These are phyloP conservation scores for Falcaria lacertinaria DNA, from an alignment of 2,888 invertebrate genomes.

Conservation along the genomic window DNA sequence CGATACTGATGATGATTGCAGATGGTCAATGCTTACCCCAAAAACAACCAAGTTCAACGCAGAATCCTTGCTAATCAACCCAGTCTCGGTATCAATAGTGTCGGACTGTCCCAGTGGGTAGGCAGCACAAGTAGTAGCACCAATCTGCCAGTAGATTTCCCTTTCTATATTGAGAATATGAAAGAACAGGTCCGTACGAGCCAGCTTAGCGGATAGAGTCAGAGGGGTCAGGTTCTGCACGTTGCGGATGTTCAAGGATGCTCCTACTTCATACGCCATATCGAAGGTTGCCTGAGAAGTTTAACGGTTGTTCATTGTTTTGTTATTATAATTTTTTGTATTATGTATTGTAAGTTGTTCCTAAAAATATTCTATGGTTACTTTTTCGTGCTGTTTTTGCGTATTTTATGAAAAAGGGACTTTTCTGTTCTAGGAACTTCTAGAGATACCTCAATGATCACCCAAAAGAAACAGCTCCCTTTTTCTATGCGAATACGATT, in stretches of 20 bases:
- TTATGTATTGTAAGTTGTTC: too few relatives aligned
- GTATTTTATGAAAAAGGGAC: too few relatives aligned
- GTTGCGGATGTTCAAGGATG: conserved; percentile 92
- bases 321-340: too few relatives aligned
- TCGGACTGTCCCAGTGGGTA: conserved; percentile 97
- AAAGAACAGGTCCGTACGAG: conserved; percentile 96
- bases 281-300: conserved; percentile 89
- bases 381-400: too few relatives aligned
- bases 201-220: conserved; percentile 95
- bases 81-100: conserved; percentile 94
- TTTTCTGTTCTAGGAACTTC: too few relatives aligned
- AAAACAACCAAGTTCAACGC: conserved; percentile 97
- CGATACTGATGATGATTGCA: too few relatives aligned
- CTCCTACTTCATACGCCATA: conserved; percentile 95
- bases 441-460: too few relatives aligned
- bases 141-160: conserved; percentile 98
- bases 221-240: conserved; percentile 93
- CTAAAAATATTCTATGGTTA: too few relatives aligned
- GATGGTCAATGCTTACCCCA: too few relatives aligned
- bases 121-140: conserved; percentile 97
- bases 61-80: conserved; percentile 96
- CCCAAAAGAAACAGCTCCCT: too few relatives aligned
- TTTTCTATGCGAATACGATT: too few relatives aligned
- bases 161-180: conserved; percentile 97
- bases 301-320: neutral